Evolutionary conservation across 2,888 invertebrate genomes (phyloP), one percentile per base, ranked within the genome.

Genomic region (Pegoplata infirma): DNA sequence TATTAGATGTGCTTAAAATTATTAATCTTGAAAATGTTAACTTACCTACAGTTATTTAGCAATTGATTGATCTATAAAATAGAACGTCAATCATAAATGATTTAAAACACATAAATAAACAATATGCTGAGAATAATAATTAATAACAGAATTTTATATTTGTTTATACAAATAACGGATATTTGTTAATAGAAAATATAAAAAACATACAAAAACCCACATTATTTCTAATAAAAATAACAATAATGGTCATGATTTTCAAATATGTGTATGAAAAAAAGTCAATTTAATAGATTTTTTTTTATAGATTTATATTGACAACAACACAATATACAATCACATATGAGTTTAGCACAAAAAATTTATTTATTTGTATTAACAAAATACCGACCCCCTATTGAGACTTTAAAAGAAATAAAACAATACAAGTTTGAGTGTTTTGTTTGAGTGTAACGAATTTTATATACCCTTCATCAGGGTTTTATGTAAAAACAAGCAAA

Each of bases 141-240:
- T 32, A 25, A 21, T 58, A 51, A 59, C 14, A 36, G 36, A 32
- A 58, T 49, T 49, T 5, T 46, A 44, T 40, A 44, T 44, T 28
- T 23, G 36, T 19, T 44, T 36, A 36, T 36, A n/a, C 36, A n/a
- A 36, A 53, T 44, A 53, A 7, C 25, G 51, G 40, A 53, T 44
- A 23, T 40, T 53, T 36, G 40, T 64, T 21, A 51, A 47, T 28
- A 23, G n/a, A 63, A 12, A n/a, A 49, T 8, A 21, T 10, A 16
- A 63, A 49, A 17, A 3, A n/a, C n/a, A n/a, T n/a, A n/a, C 12
- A 21, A 47, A 69, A 69, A 40, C 64, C 61, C 59, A 61, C 69
- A 64, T 64, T 36, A 51, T 63, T 36, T 63, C 49, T 51, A 51
- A 64, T 51, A 36, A 36, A 28, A 25, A 19, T 16, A 25, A 59